Evolutionary conservation across 2,113 vertebrate species (phyloP), one percentile per base, ranked within the genome.

Genomic region (Odocoileus virginianus): DNA sequence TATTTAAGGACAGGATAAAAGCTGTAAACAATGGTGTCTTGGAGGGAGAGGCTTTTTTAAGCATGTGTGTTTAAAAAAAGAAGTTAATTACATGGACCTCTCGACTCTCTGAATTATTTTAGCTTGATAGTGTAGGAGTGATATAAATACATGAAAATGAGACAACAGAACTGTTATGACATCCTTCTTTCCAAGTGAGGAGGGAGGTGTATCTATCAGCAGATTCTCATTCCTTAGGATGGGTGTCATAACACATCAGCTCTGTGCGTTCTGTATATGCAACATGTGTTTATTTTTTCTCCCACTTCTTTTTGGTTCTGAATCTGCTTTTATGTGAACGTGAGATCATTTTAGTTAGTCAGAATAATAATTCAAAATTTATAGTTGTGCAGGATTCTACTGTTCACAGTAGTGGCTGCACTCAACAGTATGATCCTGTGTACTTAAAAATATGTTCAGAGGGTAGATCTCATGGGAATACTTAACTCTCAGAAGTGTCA

Each of bases 241-340:
- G 33, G 36, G 4, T 86, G 95, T 97, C 97, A 27, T 54, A 98
- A 97, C 7, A 98, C 6, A 16, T 57, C 95, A 97, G 25, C 15
- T 28, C 16, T 33, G 27, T 0, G 61, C n/a, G 58, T 64, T 60
- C 14, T 40, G 52, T 76, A 17, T 81, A n/a, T 7, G 11, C 27
- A 12, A 60, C 30, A 86, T 61, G 23, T 33, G 27, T 79, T 23
- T 97, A 97, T 96, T 92, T 95, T 90, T 89, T 76, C 52, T 58
- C 67, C 67, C 5, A 60, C 43, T 43, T 79, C 30, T 79, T 88
- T 76, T 91, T 86, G 58, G 10, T 52, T 88, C 40, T 71, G 52
- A 97, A 96, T 96, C 36, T 82, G 94, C 8, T 74, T 93, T 95
- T 89, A 97, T 96, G 74, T 91, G 78, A 93, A 97, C n/a, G 13